Conservation (phyloP, 2,797 vertebrate species). For the Enteromius treurensis region DNA sequence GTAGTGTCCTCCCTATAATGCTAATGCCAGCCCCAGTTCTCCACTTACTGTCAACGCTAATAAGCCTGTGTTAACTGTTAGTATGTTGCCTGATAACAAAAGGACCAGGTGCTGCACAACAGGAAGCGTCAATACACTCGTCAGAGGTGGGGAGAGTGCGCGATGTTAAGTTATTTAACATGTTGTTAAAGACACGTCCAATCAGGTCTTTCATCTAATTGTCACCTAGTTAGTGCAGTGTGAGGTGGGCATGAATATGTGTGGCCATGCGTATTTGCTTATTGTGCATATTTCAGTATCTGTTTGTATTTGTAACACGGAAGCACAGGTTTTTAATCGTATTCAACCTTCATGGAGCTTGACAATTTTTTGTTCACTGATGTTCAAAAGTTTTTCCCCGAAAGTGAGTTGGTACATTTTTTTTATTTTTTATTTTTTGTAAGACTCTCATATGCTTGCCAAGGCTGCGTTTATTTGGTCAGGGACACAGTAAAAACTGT, state of each 20-base stretch:
- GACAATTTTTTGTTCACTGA: background rate
- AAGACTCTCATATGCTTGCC: too few species aligned
- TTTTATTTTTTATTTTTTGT: background rate
- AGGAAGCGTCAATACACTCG: slow-evolving; percentile 28
- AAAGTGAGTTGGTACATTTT: background rate
- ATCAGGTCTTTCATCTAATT: slow-evolving; percentile 22
- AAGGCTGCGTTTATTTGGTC: background rate
- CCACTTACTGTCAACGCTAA: slow-evolving; percentile 32
- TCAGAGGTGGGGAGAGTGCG: slow-evolving; percentile 30
- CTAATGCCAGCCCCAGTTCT: slow-evolving; percentile 31
- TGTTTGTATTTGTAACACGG: background rate
- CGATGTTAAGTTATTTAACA: slow-evolving; percentile 49
- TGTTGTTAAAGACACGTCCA: slow-evolving; percentile 45
- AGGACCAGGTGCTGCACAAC: slow-evolving; percentile 35
- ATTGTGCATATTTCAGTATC: background rate
- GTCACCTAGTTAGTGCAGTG: slow-evolving; percentile 27
- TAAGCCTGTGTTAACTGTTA: slow-evolving; percentile 47
- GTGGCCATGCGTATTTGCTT: background rate
- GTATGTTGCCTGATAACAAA: slow-evolving; percentile 47
- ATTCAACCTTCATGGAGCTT: background rate
- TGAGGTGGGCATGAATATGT: background rate
- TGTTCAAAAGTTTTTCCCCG: background rate
- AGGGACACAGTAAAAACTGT: background rate
- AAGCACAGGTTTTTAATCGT: background rate
- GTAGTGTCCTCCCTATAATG: slow-evolving; percentile 2